Evolutionary conservation across 1,140 invertebrate species (phyloP).

Genomic region (Ephestia elutella): DNA sequence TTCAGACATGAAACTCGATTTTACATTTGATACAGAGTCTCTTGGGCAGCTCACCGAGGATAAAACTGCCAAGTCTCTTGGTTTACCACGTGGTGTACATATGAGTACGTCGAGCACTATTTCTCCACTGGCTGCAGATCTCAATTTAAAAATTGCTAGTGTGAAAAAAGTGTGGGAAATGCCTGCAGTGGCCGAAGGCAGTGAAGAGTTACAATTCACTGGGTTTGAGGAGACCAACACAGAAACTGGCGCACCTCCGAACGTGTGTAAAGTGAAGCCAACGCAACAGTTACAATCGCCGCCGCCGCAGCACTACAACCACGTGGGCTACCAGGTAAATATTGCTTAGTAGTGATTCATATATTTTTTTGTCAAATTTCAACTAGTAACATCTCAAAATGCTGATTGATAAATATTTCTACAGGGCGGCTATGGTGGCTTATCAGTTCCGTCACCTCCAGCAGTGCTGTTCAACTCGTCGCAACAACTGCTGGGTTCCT

Average conservation of each 20-base stretch:
- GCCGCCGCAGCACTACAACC: conserved; percentile 74
- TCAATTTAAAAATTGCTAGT: conserved; percentile 95
- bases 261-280: conserved; percentile 73
- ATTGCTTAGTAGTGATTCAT: background rate
- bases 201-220: conserved; percentile 67
- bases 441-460: conserved; percentile 88
- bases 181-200: conserved; percentile 77
- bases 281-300: conserved; percentile 76
- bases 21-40: conserved; percentile 86
- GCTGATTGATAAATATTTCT: background rate
- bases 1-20: conserved; percentile 93
- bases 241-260: conserved; percentile 61
- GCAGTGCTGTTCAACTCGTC: conserved; percentile 85
- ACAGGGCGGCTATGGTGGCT: conserved; percentile 77
- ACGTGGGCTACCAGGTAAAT: conserved; percentile 55
- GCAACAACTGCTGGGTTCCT: conserved; percentile 79
- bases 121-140: conserved; percentile 80
- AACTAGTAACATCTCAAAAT: background rate
- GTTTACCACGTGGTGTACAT: conserved; percentile 79
- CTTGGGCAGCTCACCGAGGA: conserved; percentile 85
- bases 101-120: conserved; percentile 72
- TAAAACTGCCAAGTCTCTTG: conserved; percentile 77
- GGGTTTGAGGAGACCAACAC: conserved; percentile 59
- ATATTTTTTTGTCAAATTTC: too few species aligned
- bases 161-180: conserved; percentile 94